Evolutionary conservation across 2,888 invertebrate species (phyloP).

Genomic region (Elmis aenea): DNA sequence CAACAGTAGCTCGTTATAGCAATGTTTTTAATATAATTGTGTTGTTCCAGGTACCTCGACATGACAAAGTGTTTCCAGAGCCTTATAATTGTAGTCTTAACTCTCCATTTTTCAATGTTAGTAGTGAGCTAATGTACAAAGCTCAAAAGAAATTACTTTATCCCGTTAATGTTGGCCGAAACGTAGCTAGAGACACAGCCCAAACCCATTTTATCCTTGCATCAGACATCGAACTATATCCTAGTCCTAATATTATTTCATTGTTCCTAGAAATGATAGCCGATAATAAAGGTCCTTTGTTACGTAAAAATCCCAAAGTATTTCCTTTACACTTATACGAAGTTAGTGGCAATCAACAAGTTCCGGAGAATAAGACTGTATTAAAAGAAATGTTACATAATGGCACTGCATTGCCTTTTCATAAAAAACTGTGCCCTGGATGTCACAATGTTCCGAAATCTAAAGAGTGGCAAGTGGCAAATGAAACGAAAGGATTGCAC

Average conservation of each 20-base stretch:
- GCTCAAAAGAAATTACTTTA: constrained; percentile 75
- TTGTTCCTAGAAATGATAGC: constrained; percentile 83
- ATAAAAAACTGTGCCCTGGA: constrained; percentile 82
- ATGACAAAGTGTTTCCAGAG: constrained; percentile 56
- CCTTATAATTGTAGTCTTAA: constrained; percentile 67
- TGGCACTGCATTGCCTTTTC: constrained; percentile 83
- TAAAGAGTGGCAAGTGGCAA: constrained; percentile 75
- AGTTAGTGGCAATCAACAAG: constrained; percentile 62
- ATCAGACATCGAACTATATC: constrained; percentile 88
- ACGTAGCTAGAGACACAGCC: constrained; percentile 80
- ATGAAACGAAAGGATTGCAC: constrained; percentile 66
- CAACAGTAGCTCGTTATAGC: no score
- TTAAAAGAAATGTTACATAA: constrained; percentile 62
- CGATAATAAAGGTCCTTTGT: constrained; percentile 62
- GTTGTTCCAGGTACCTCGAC: constrained; percentile 60
- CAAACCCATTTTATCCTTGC: constrained; percentile 78
- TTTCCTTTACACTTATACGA: constrained; percentile 88
- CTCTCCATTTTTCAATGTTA: constrained; percentile 65
- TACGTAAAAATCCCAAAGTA: constrained; percentile 61
- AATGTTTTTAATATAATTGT: neutral
- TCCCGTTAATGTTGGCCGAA: constrained; percentile 86
- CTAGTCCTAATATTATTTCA: constrained; percentile 73
- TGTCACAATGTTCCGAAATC: constrained; percentile 86
- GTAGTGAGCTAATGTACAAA: constrained; percentile 67
- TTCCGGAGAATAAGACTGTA: constrained; percentile 71